These are phyloP conservation scores for Campodea augens DNA, from an alignment of 1,140 invertebrate genomes.

Conservation along the genomic window DNA sequence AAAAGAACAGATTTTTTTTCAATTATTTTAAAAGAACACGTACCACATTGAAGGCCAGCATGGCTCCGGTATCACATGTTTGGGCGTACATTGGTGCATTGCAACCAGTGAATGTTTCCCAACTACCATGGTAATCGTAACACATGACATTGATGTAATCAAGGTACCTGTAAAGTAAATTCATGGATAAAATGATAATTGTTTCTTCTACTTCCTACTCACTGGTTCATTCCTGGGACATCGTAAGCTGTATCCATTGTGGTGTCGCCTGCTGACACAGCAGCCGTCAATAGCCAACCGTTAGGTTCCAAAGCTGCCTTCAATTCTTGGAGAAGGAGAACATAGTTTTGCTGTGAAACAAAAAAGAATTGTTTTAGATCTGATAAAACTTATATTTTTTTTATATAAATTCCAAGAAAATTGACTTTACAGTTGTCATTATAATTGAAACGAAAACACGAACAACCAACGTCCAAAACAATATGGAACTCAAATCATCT, in stretches of 20 bases:
- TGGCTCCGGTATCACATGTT: conserved; percentile 13
- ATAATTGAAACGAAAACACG: too few species aligned
- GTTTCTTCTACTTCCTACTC: background rate
- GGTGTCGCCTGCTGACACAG: conserved; percentile 19
- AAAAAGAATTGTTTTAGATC: too few species aligned
- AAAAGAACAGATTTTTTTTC: background rate
- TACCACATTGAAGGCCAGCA: conserved; percentile 8
- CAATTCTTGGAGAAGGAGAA: conserved; percentile 17
- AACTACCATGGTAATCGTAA: conserved; percentile 28
- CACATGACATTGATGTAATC: conserved; percentile 23
- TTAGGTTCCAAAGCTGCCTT: conserved; percentile 19
- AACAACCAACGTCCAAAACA: conserved; percentile 7
- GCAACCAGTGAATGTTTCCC: conserved; percentile 20
- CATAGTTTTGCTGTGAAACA: conserved; percentile 20
- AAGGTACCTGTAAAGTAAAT: conserved; percentile 12
- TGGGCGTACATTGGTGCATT: conserved; percentile 19
- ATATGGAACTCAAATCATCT: conserved; percentile 4
- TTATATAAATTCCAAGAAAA: too few species aligned
- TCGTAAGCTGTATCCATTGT: conserved; percentile 7
- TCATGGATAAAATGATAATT: too few species aligned
- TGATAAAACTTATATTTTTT: too few species aligned
- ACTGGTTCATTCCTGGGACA: conserved; percentile 15
- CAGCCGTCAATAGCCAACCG: conserved; percentile 17
- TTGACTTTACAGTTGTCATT: too few species aligned
- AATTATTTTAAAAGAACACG: background rate